Base-by-base conservation (phyloP, 2,113 vertebrate genomes). In the Tetrax tetrax region DNA sequence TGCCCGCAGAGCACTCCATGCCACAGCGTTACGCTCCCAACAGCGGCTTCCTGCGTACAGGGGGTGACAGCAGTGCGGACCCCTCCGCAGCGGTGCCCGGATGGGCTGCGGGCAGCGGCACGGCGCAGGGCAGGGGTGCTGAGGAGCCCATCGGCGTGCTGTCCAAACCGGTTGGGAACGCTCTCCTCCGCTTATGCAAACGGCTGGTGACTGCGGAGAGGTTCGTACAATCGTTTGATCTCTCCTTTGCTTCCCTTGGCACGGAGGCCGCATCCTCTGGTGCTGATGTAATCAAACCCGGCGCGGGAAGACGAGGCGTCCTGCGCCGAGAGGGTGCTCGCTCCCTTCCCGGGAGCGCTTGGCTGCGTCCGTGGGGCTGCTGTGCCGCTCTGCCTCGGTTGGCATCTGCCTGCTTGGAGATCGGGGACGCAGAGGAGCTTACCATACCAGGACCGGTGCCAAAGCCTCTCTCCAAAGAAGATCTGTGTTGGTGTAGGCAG, bases 181-280 rank as follows among this genome's bases (percentile, higher is more conserved):
- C 25, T 81, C 63, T 80, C 29, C 65, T 54, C 21, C 1, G 14
- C 79, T 93, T 87, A 69, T 76, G 85, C 94, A 79, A 92, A 85
- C 4, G 18, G 70, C 37, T 41, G 85, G 68, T 60, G 21, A 66
- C 9, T 20, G 76, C 51, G 85, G 71, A 81, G 91, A 87, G 87
- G 38, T 64, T 90, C 21, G 2, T 33, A 2, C 48, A 28, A 51
- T 84, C 69, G 1, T 95, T 95, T 92, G 89, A 85, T 97, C 82
- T 93, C 81, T 90, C 43, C 66, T 89, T 79, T 53, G 82, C 95
- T 95, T 93, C 91, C 95, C 96, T 95, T 88, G 96, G 96, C 97
- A 54, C 50, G 0, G 75, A 22, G 50, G 80, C 89, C 3, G 80
- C 93, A 65, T 95, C 97, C 95, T 96, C 94, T 83, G 3, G 14